These are phyloP conservation scores for Sebastes vulpes DNA, from an alignment of 2,797 vertebrate genomes.

Conservation along the genomic window DNA sequence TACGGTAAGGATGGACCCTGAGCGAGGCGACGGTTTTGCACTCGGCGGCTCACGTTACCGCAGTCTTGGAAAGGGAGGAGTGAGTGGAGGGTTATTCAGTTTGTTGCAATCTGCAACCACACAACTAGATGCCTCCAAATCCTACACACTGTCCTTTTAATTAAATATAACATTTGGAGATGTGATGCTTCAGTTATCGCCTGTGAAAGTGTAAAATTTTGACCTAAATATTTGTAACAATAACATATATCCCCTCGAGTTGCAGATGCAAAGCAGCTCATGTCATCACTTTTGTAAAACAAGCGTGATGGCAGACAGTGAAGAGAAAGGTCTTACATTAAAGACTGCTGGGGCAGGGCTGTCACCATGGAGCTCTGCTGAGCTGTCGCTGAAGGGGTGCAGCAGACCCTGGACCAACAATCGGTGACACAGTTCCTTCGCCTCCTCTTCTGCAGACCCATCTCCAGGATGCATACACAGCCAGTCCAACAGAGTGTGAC, in stretches of 20 bases:
- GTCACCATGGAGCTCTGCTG: slow-evolving; percentile 84
- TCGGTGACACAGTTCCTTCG: slow-evolving; percentile 90
- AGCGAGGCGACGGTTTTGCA: too few species aligned
- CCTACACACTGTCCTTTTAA: too few species aligned
- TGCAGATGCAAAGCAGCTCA: not conserved
- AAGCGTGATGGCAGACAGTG: not conserved
- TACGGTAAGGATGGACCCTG: too few species aligned
- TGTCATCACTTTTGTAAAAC: not conserved
- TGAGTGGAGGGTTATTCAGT: too few species aligned
- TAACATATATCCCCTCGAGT: not conserved
- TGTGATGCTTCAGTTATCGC: not conserved
- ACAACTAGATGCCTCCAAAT: too few species aligned
- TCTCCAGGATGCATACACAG: slow-evolving; percentile 87
- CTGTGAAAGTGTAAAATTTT: not conserved
- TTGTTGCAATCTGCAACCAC: too few species aligned
- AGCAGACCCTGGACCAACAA: slow-evolving; percentile 92
- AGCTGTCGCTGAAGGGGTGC: slow-evolving; percentile 89
- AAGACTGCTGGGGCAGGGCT: slow-evolving; percentile 78
- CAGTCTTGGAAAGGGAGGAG: too few species aligned
- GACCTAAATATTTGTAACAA: not conserved
- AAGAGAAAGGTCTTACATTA: slow-evolving; percentile 85
- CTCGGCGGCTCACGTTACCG: too few species aligned
- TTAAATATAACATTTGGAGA: not conserved
- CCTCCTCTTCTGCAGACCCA: slow-evolving; percentile 81
- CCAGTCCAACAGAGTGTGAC: slow-evolving; percentile 90